Base-by-base conservation (phyloP, 2,888 invertebrate species). In the Chloroclystis v-ata region DNA sequence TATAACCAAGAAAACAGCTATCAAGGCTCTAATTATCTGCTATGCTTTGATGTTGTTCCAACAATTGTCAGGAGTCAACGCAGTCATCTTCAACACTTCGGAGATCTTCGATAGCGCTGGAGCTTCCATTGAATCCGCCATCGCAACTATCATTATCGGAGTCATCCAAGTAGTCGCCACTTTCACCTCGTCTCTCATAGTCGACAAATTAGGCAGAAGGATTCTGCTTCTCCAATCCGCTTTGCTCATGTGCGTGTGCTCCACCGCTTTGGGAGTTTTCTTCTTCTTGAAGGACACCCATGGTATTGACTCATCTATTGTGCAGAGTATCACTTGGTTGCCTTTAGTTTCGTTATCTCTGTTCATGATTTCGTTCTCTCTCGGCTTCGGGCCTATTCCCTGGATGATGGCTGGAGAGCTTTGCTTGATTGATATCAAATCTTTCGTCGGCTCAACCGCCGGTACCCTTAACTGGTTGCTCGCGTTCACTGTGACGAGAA, bases 1-100 rank as follows among this genome's bases (percentile, higher is more conserved):
- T 0, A 89, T 94, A 8, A 86, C 84, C 1, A 90, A 92, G 40
- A 91, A 82, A 54, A 90, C 91, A 0, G 91, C 93, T 0, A 72
- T 90, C 13, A 93, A 91, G 68, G 94, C 93, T 0, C 77, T 94
- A 2, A 47, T 92, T 9, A 93, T 95, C 48, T 92, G 92, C 55
- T 91, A 93, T 67, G 91, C 93, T 2, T 88, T 97, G 5, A 97
- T 97, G 96, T 83, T 96, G 63, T 95, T 97, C 82, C 97, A 97
- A 71, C 97, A 97, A 73, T 84, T 96, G 45, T 92, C 93, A 50
- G 95, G 95, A 28, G 92, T 95, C 40, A 96, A 96, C 64, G 94
- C 94, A 0, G 93, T 96, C 4, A 93, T 96, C 55, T 94, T 96
- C 75, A 95, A 95, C 65, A 90, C 93, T 0, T 90, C 90, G 0